phyloP scores from a whole-genome alignment of 2,888 invertebrate genomes.

The Homarus gammarus region DNA sequence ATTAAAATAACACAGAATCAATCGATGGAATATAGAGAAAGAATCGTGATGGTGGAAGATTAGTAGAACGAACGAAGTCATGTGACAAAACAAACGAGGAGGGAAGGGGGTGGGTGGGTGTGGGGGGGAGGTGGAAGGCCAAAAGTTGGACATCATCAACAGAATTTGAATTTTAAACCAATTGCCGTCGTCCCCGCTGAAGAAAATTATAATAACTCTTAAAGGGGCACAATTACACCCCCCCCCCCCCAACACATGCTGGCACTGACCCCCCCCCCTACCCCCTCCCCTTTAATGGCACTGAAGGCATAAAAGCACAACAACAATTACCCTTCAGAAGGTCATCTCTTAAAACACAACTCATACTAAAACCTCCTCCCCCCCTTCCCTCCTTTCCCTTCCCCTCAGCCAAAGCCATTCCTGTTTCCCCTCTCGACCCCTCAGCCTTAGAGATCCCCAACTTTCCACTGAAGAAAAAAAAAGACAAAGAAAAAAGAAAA shows the following conservation, averaged over 20 bases:
- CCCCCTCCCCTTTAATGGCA: too few relatives aligned
- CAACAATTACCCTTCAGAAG: background rate
- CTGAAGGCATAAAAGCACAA: background rate
- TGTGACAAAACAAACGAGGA: conserved; percentile 1
- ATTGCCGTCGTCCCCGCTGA: conserved; percentile 59
- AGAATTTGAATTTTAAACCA: conserved; percentile 71
- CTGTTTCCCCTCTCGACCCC: background rate
- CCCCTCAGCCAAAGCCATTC: background rate
- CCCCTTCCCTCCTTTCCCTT: background rate
- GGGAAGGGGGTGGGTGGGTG: background rate
- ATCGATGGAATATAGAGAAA: conserved; percentile 9
- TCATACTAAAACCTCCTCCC: conserved; percentile 3
- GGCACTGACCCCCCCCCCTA: too few relatives aligned
- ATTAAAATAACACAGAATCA: conserved; percentile 20
- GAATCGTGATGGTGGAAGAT: background rate
- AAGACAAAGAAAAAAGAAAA: conserved; percentile 2
- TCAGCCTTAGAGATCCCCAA: background rate
- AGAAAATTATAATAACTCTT: conserved; percentile 64
- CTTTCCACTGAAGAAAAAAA: background rate
- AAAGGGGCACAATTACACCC: conserved; percentile 50
- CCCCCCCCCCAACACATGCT: conserved; percentile 7
- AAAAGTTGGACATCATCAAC: conserved; percentile 68
- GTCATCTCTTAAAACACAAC: conserved; percentile 40
- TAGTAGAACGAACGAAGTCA: conserved; percentile 13
- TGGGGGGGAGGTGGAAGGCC: conserved; percentile 2